Base-by-base conservation (phyloP, 2,888 invertebrate species). In the Phalera bucephala region DNA sequence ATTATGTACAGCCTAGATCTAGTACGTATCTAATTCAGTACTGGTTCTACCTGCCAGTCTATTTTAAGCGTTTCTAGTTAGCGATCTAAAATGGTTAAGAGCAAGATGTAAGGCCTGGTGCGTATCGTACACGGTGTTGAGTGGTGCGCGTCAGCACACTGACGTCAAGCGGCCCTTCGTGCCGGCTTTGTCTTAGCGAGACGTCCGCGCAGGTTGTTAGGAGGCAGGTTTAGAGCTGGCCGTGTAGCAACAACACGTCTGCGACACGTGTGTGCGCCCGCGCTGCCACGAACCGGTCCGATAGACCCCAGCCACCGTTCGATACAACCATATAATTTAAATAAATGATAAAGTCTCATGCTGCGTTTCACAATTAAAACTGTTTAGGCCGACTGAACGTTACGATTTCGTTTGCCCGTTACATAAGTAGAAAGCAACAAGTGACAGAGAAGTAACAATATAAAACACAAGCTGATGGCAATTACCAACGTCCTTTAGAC, bases 341-440 rank as follows among this genome's bases (percentile, higher is more conserved):
- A 80, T 80, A 80, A 77, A 73, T 78, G 75, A 76, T 75, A 72
- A 76, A 80, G 71, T 64, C 69, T 72, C 74, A 64, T 64, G 65
- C 71, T 72, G 70, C 52, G 76, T 78, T 79, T 77, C 72, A 79
- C 80, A 80, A 83, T 78, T 80, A 77, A 80, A 79, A 81, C 78
- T 79, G 73, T 80, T 79, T 72, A 74, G 64, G 57, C 62, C 56
- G 67, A 55, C 50, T 62, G 61, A 62, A 67, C 61, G 61, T 64
- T 67, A 68, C 55, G 61, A 72, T 71, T 75, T 72, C 65, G 62
- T 69, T 72, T 64, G 61, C 73, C 80, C 71, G 76, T 77, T 75
- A 72, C 72, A 45, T 74, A 68, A 78, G 72, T 72, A 77, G 68
- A 76, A 73, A 76, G 71, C 58, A 58, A 46, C 45, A 43, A 57